Evolutionary conservation across 2,888 invertebrate genomes (phyloP), one percentile per base, ranked within the genome.

Genomic region (Oscheius sp.): DNA sequence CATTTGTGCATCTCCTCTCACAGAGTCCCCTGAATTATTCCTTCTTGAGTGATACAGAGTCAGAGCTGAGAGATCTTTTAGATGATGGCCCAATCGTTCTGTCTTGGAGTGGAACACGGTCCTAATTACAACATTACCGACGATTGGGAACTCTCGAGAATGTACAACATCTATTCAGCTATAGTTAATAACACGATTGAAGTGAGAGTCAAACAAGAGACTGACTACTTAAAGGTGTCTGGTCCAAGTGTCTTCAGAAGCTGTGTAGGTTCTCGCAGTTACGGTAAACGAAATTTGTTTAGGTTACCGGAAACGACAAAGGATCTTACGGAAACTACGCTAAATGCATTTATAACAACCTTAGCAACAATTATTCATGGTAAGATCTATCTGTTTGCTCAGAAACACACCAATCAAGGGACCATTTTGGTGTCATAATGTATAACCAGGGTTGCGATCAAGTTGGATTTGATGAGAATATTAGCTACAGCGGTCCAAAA

Each of bases 31-130:
- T 21, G 21, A 21, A 21, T 21, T 0, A 21, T 0, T 21, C 21
- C 21, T 0, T 21, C 21, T 21, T 21, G 21, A 21, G 21, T 21
- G 21, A 21, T 21, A 21, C 21, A 21, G 0, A 0, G 21, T 21
- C 21, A 21, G 21, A 21, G 21, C 21, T 21, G 21, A 21, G 21
- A 21, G 21, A 21, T 21, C 1, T 2, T 62, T 42, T 42, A 42
- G 62, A 62, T 62, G 62, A 62, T 62, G 62, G 62, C 47, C 2
- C 62, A 62, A 62, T 13, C n/a, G 0, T 42, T 62, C 42, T 62
- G 62, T 42, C 2, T 62, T n/a, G 62, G 62, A 62, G 47, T 62
- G 37, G 42, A 62, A 21, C 37, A 62, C 47, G 62, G 62, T 0
- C 62, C 62, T 0, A 62, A 62, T 47, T 62, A 42, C 21, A 42